Base-by-base conservation (phyloP, 2,797 vertebrate species). In the Spea hammondii region DNA sequence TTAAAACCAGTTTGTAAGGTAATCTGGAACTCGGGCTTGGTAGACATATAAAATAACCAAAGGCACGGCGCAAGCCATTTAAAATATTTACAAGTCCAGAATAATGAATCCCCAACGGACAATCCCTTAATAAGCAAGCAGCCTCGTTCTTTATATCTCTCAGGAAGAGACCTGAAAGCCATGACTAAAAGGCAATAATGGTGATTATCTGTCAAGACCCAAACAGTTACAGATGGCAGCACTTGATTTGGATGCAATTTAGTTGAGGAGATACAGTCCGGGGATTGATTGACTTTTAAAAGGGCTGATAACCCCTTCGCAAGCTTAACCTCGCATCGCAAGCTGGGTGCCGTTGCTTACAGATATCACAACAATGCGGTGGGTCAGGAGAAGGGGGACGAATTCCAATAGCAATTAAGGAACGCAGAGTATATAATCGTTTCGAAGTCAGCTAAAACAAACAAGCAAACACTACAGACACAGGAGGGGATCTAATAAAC, bases 191-290 rank as follows among this genome's bases (percentile, higher is more conserved):
- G 59, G 12, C n/a, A 32, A 62, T 62, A 32, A 5, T 11, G 67
- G 13, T 51, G 13, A 69, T 53, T 69, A 32, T n/a, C 44, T 69
- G 13, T 51, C 48, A 50, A 14, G 6, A 8, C 6, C 47, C 53
- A 69, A 69, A 51, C 5, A n/a, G 67, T 32, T 51, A 51, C 67
- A 69, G 48, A 69, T 69, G 67, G 67, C 67, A 54, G 50, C 17
- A 70, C 14, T 9, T 5, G 44, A 55, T 54, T 54, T 5, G 2
- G 51, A 70, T 55, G 7, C 11, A 55, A 70, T 70, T 55, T 54
- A 70, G 54, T 69, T 5, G 13, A 12, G 44, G 9, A 12, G 32
- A 45, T 17, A 62, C 14, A 32, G n/a, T 62, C 5, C 2, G 1
- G 2, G 7, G 59, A 62, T 62, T 62, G 14, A 62, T 32, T 5